These are phyloP conservation scores for Oryctolagus cuniculus DNA, from an alignment of 2,113 vertebrate species.

Conservation along the genomic window DNA sequence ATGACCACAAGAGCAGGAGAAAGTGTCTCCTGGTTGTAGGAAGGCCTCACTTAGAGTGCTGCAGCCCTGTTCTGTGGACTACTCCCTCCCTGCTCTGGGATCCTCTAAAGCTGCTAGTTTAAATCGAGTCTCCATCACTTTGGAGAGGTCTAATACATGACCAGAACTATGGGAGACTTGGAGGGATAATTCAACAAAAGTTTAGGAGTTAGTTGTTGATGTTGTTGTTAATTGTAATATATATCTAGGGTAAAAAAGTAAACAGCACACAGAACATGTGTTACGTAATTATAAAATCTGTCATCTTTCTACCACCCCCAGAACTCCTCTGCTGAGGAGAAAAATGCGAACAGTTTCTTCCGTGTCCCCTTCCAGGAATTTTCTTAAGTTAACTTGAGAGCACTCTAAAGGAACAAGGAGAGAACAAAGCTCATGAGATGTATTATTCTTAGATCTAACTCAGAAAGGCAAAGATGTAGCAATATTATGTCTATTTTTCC, in stretches of 20 bases:
- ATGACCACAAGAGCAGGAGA: neutral
- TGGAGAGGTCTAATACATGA: neutral
- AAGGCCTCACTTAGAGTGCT: neutral
- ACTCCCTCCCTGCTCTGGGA: neutral
- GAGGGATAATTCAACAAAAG: neutral
- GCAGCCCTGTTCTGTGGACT: neutral
- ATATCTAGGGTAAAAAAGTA: slow-evolving; percentile 15
- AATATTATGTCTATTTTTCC: neutral
- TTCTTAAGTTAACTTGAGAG: slow-evolving; percentile 59
- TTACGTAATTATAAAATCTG: slow-evolving; percentile 33
- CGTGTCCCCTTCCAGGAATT: slow-evolving; percentile 30
- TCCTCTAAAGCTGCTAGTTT: neutral
- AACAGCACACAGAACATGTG: neutral
- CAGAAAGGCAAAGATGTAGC: neutral
- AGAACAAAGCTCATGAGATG: slow-evolving; percentile 16
- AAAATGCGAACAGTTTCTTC: slow-evolving; percentile 9
- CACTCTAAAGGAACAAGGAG: neutral
- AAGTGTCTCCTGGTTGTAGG: neutral
- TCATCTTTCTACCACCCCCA: neutral
- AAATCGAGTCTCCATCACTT: neutral
- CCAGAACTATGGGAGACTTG: neutral
- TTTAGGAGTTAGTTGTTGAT: neutral
- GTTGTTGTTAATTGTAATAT: neutral
- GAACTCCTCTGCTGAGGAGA: neutral
- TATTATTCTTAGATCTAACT: slow-evolving; percentile 2